Evolutionary conservation across 2,888 invertebrate genomes (phyloP).

Genomic region (Chrysodeixis includens): DNA sequence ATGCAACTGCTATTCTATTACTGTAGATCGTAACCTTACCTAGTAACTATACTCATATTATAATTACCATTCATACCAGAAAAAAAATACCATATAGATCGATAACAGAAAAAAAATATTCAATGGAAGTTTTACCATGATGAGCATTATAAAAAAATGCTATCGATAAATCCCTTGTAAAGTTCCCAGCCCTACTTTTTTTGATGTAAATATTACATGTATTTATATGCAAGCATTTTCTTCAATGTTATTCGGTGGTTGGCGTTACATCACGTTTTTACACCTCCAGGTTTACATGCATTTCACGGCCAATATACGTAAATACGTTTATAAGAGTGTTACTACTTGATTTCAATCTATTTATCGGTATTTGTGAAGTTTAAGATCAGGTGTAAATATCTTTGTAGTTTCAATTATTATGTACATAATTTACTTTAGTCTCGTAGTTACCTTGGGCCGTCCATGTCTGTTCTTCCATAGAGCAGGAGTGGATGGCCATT

Average conservation of each 20-base stretch:
- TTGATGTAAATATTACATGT: conserved; percentile 59
- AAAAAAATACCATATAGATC: too few species aligned
- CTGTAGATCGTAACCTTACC: too few species aligned
- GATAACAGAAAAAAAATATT: too few species aligned
- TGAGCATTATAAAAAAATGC: too few species aligned
- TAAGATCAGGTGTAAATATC: not conserved
- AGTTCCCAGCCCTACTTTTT: conserved; percentile 40
- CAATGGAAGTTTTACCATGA: too few species aligned
- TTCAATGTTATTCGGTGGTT: conserved; percentile 64
- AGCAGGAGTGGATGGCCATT: too few species aligned
- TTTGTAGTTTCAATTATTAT: not conserved
- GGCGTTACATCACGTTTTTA: conserved; percentile 64
- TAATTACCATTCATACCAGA: too few species aligned
- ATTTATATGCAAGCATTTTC: conserved; percentile 59
- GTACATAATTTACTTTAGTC: too few species aligned
- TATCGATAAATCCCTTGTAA: conserved; percentile 18
- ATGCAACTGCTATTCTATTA: too few species aligned
- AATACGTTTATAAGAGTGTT: conserved; percentile 20
- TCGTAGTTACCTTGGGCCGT: too few species aligned
- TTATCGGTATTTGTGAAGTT: not conserved
- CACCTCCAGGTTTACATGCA: conserved; percentile 62
- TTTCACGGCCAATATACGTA: conserved; percentile 63
- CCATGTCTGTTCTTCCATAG: too few species aligned
- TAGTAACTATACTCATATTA: too few species aligned
- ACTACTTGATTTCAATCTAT: not conserved